phyloP scores from a whole-genome alignment of 2,113 vertebrate genomes.

The Catharus bicknelli region DNA sequence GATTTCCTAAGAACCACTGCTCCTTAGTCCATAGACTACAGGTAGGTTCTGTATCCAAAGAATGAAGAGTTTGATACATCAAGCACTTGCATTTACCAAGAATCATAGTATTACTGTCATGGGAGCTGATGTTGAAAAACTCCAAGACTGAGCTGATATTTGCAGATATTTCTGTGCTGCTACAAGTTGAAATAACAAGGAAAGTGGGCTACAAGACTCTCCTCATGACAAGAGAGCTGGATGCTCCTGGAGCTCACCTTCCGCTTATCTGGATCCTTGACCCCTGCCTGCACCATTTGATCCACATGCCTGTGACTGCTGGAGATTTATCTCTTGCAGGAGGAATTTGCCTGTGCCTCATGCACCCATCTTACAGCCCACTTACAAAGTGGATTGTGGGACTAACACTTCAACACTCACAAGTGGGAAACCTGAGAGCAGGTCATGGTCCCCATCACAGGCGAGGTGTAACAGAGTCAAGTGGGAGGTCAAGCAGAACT shows the following conservation, averaged over 20 bases:
- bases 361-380: conserved; percentile 53
- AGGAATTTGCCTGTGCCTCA: conserved; percentile 73
- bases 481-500: conserved; percentile 76
- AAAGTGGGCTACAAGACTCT: background rate
- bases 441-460: conserved; percentile 71
- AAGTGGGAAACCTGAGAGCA: conserved; percentile 69
- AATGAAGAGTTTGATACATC: background rate
- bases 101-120: background rate
- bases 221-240: background rate
- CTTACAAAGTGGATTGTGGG: conserved; percentile 72
- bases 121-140: background rate
- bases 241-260: conserved; percentile 13
- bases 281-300: conserved; percentile 69
- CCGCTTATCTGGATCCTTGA: conserved; percentile 72
- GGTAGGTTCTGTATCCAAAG: background rate
- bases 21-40: background rate
- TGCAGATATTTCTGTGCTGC: conserved; percentile 15
- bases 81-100: background rate
- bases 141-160: conserved; percentile 22
- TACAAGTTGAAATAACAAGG: conserved; percentile 12
- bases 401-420: conserved; percentile 80
- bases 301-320: conserved; percentile 20
- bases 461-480: conserved; percentile 77
- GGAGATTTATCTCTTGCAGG: conserved; percentile 46
- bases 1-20: background rate